Evolutionary conservation across 2,113 vertebrate species (phyloP), one percentile per base, ranked within the genome.

Genomic region (Camelus bactrianus): DNA sequence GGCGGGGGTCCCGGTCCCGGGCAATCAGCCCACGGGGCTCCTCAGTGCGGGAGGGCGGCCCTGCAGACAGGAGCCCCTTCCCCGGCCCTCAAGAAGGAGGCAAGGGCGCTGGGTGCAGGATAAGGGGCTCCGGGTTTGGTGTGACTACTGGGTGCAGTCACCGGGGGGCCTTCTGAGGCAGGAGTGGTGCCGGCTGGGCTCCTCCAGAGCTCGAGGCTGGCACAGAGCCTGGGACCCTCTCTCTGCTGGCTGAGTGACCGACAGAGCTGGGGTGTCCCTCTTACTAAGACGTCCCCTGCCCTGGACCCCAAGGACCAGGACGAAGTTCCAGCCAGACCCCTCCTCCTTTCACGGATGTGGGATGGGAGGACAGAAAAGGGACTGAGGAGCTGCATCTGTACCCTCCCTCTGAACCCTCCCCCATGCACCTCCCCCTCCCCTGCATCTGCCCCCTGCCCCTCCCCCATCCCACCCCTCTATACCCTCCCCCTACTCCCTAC

Each of bases 101-200:
- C 35, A 9, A 20, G 75, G 54, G 38, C 16, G 6, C 54, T 16
- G 2, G 42, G 22, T 5, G 5, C 42, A 22, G 2, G 28, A 19
- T 26, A 30, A 16, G 3, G 64, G 15, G 14, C 64, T 35, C 32
- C 14, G 24, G 7, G 48, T 54, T 24, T 16, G 1, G 13, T 1
- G 46, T 11, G 32, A 0, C 17, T 4, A 0, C 11, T 38, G 42
- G 60, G 46, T 0, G 0, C 13, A 2, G n/a, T 7, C 48, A 19
- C 48, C 14, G 19, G 20, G n/a, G 24, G 67, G 42, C 20, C 13
- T 17, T 5, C 56, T 3, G 54, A 26, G 54, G 30, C 56, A 26
- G 30, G 14, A 19, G 20, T 4, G 24, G 3, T 11, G 56, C 48
- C 3, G 8, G 83, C 83, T 28, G 82, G 26, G 82, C 8, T 52